Evolutionary conservation across 2,888 invertebrate genomes (phyloP).

Genomic region (Drosophila kanekoi): DNA sequence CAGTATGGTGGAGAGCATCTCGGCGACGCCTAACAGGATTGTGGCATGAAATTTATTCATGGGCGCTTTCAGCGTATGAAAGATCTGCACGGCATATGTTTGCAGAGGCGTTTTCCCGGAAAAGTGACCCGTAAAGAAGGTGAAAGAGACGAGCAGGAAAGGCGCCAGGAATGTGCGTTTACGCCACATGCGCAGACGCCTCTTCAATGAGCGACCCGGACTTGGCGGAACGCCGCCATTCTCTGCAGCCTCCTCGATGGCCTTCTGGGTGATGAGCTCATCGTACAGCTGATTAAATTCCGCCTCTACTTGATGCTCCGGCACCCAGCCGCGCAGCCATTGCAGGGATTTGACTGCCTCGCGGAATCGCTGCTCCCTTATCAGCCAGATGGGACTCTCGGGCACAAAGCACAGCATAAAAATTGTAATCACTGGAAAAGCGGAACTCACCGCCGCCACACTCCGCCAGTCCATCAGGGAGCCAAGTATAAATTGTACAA

Average conservation of each 20-base stretch:
- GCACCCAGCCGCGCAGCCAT: constrained; percentile 93
- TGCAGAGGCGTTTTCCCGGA: constrained; percentile 91
- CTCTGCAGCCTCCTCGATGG: constrained; percentile 72
- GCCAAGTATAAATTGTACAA: constrained; percentile 91
- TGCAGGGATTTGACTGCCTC: constrained; percentile 90
- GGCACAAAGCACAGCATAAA: constrained; percentile 90
- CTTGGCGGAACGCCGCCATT: constrained; percentile 35
- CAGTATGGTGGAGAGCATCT: constrained; percentile 88
- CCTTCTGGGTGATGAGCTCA: constrained; percentile 80
- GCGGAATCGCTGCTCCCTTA: constrained; percentile 88
- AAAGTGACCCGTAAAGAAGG: constrained; percentile 91
- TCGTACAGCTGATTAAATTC: constrained; percentile 84
- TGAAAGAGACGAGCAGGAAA: constrained; percentile 88
- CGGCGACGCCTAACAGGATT: constrained; percentile 89
- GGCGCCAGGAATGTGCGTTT: constrained; percentile 89
- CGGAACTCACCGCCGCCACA: constrained; percentile 89
- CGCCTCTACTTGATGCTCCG: constrained; percentile 87
- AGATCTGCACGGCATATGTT: constrained; percentile 91
- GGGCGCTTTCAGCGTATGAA: constrained; percentile 89
- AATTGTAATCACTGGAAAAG: constrained; percentile 88
- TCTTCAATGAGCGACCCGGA: constrained; percentile 47
- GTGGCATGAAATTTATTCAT: constrained; percentile 92
- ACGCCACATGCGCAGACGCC: constrained; percentile 85
- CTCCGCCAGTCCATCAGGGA: constrained; percentile 90
- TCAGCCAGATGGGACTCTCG: constrained; percentile 93